A percentile compares a stretch with the other conserved stretches of the same genome.
Evolutionary conservation across 2,797 vertebrate genomes (phyloP).

Genomic region (Allobates femoralis): DNA sequence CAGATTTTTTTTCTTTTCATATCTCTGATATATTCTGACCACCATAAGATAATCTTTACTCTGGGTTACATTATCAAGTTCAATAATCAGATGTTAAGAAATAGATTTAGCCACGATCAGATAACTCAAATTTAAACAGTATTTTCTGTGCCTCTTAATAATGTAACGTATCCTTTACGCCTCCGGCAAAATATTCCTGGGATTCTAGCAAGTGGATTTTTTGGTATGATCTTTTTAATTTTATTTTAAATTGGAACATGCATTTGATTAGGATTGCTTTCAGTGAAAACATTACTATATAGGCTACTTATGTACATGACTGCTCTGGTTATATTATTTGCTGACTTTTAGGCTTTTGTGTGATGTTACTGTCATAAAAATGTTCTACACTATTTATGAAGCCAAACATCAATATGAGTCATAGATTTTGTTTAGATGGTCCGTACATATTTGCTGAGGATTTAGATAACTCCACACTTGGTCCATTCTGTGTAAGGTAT

Average conservation of each 20-base stretch:
- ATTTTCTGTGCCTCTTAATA: constrained; percentile 55
- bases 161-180: constrained; percentile 51
- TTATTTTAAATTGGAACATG: constrained; percentile 62
- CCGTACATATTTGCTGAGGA: neutral
- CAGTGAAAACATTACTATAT: constrained; percentile 60
- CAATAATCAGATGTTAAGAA: constrained; percentile 38
- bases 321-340: constrained; percentile 18
- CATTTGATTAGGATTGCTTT: constrained; percentile 63
- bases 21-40: neutral
- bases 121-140: constrained; percentile 23
- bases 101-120: constrained; percentile 29
- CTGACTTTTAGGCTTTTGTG: neutral
- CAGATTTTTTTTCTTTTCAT: neutral
- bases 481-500: neutral
- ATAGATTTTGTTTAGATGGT: neutral
- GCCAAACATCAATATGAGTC: neutral
- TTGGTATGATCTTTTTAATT: constrained; percentile 67
- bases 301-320: constrained; percentile 64
- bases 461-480: neutral
- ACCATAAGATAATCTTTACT: constrained; percentile 3
- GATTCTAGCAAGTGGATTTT: constrained; percentile 67
- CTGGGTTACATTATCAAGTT: constrained; percentile 24
- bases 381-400: neutral
- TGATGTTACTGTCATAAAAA: neutral
- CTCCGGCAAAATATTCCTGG: constrained; percentile 51